A percentile compares a stretch with the other conserved stretches of the same genome.
Evolutionary conservation across 2,888 invertebrate genomes (phyloP).

Genomic region (Itoplectis maculator): DNA sequence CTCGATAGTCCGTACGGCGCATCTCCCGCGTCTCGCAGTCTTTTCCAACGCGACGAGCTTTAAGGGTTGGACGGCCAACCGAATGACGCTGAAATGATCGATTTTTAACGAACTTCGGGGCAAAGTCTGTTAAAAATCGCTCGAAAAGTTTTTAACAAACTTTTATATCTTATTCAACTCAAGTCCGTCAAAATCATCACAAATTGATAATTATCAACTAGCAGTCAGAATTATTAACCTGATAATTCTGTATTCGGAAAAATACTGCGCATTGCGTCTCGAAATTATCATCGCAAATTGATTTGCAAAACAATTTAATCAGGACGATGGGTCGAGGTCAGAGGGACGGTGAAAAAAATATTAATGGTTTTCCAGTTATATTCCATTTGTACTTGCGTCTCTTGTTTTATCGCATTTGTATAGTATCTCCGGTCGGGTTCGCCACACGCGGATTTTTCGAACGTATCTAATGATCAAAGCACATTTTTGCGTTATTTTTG

Average conservation of each 20-base stretch:
- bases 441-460: background rate
- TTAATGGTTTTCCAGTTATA: background rate
- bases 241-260: background rate
- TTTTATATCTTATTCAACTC: too few relatives aligned
- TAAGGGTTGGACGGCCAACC: background rate
- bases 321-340: background rate
- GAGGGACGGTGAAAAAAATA: background rate
- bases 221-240: too few relatives aligned
- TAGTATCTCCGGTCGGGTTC: too few relatives aligned
- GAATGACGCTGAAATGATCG: background rate
- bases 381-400: background rate
- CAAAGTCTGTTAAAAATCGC: background rate
- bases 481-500: slow-evolving; percentile 7
- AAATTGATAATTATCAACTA: too few relatives aligned
- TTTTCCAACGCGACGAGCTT: background rate
- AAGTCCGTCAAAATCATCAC: too few relatives aligned
- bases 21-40: slow-evolving; percentile 7
- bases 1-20: slow-evolving; percentile 34
- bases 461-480: background rate
- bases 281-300: background rate
- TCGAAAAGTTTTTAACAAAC: too few relatives aligned
- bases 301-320: background rate
- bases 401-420: too few relatives aligned
- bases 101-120: background rate
- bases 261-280: background rate